Base-by-base conservation (phyloP, 2,797 vertebrate species). In the Schizopygopsis pylzovi region DNA sequence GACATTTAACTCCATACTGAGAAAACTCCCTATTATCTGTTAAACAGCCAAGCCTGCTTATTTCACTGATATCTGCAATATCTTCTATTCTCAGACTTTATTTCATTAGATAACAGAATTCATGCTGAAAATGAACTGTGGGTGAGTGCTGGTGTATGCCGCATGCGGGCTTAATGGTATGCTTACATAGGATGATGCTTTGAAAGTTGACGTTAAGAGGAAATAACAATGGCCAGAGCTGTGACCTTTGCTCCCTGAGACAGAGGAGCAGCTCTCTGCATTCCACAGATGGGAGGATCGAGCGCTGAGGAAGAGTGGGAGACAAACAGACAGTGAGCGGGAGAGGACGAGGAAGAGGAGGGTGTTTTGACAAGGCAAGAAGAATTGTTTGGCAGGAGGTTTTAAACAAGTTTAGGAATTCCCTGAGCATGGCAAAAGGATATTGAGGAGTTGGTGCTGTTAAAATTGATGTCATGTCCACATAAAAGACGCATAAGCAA, bases 341-440 rank as follows among this genome's bases (percentile, higher is more conserved):
- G 71, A 71, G 37, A 37, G 49, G 63, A n/a, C 18, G 37, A 76
- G 33, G 25, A 79, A 78, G 73, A 56, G 73, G 73, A 83, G 92
- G 92, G 91, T 91, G 87, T 93, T 94, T 93, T 85, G 88, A 87
- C 89, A 91, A 87, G 89, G 67, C 89, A 80, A 81, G 85, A 91
- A 90, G 92, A 94, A 92, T 94, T 93, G 90, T 83, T 80, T 89
- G 93, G 86, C 47, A 82, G 84, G 93, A 92, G 93, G 88, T 79
- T 94, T 94, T 94, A 89, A 94, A 93, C 89, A 91, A 90, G 91
- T 90, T 88, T 88, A 93, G 93, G 94, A 95, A 95, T 95, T 92
- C 91, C 92, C 93, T 91, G 91, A 92, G 91, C 85, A 81, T 92
- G 90, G 92, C 92, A 91, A 91, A 94, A 92, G 77, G 87, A 87